Conservation (phyloP, 1,140 invertebrate species). For the Eueides isabella region DNA sequence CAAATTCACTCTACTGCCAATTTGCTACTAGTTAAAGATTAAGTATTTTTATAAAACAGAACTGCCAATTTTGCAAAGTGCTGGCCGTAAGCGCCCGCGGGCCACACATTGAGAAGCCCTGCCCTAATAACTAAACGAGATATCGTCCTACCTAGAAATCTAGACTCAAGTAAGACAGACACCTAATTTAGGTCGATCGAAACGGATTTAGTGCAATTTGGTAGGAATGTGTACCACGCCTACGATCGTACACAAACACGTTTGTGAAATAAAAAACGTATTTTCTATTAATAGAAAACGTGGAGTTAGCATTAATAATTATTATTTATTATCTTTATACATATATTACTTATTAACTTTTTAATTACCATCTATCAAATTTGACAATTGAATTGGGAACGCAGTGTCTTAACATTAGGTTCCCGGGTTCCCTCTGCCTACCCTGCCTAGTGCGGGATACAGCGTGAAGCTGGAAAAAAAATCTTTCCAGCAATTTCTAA, state of each 20-base stretch:
- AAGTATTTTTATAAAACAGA: not conserved
- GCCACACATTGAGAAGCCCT: not conserved
- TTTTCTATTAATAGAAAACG: not conserved
- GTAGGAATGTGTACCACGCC: conserved; percentile 27
- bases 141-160: conserved; percentile 22
- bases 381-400: not conserved
- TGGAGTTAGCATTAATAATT: no score
- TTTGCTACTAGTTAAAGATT: not conserved
- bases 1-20: not conserved
- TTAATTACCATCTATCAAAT: no score
- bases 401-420: not conserved
- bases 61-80: not conserved
- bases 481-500: no score
- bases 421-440: no score
- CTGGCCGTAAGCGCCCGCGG: not conserved
- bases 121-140: conserved; percentile 22
- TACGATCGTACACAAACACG: conserved; percentile 22
- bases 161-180: conserved; percentile 31
- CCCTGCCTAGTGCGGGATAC: no score
- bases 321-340: no score
- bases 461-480: no score
- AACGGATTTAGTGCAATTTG: conserved; percentile 31
- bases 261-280: conserved; percentile 9
- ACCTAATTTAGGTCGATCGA: conserved; percentile 32
- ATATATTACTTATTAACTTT: no score